phyloP scores from a whole-genome alignment of 2,888 invertebrate genomes.

The Andrena praecox region DNA sequence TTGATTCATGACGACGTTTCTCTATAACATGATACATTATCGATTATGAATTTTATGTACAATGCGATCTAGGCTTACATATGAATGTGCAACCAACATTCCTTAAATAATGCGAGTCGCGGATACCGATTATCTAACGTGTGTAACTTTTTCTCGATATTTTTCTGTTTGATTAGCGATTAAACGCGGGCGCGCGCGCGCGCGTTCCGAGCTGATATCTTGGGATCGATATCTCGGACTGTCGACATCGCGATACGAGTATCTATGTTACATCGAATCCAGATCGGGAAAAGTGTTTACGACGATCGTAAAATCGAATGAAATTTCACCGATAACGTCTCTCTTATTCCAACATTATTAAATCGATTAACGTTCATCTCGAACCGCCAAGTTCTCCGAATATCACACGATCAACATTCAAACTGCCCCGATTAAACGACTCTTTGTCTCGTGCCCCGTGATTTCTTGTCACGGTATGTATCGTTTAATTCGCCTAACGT shows the following conservation, averaged over 20 bases:
- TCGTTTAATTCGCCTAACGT: conserved; percentile 11
- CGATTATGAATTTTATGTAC: conserved; percentile 78
- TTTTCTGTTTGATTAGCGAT: conserved; percentile 69
- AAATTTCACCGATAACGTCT: conserved; percentile 24
- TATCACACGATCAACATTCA: conserved; percentile 39
- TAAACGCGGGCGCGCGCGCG: conserved; percentile 24
- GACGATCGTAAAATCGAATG: conserved; percentile 1
- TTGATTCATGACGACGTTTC: conserved; percentile 67
- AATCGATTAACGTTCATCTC: conserved; percentile 15
- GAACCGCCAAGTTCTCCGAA: conserved; percentile 18
- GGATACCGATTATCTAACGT: conserved; percentile 68
- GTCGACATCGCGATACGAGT: neutral
- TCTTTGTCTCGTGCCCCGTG: neutral
- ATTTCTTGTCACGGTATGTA: neutral
- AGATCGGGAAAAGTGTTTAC: conserved; percentile 12
- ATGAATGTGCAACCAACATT: conserved; percentile 70
- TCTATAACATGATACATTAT: conserved; percentile 79
- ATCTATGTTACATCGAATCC: neutral
- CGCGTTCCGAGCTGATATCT: neutral
- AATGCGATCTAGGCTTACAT: conserved; percentile 73
- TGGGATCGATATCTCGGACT: neutral
- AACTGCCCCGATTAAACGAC: conserved; percentile 21
- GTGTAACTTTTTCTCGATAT: conserved; percentile 64
- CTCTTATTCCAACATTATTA: neutral
- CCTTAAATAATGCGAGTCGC: conserved; percentile 65